phyloP scores from a whole-genome alignment of 2,888 invertebrate species.

The Hoplodrina ambigua region DNA sequence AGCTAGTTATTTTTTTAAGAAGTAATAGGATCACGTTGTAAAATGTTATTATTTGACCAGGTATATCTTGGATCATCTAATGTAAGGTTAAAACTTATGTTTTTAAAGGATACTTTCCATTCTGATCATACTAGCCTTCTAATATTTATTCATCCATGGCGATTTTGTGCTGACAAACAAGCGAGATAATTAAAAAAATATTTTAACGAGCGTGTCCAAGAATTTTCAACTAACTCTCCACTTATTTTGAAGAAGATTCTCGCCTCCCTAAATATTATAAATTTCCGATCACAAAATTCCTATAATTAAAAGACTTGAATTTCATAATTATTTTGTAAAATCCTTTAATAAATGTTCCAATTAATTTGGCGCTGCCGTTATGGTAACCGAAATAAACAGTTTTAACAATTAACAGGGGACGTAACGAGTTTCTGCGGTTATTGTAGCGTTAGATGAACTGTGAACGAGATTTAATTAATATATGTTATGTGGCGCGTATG shows the following conservation, averaged over 20 bases:
- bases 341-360: slow-evolving; percentile 39
- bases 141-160: background rate
- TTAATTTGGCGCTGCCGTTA: slow-evolving; percentile 33
- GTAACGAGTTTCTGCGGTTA: slow-evolving; percentile 57
- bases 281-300: slow-evolving; percentile 24
- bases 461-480: slow-evolving; percentile 60
- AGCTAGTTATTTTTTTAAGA: no score
- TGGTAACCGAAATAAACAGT: slow-evolving; percentile 54
- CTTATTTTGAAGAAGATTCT: slow-evolving; percentile 13
- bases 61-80: background rate
- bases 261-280: slow-evolving; percentile 1
- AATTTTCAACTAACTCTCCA: slow-evolving; percentile 9
- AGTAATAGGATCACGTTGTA: no score
- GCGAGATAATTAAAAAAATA: slow-evolving; percentile 6
- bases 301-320: slow-evolving; percentile 34
- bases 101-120: background rate
- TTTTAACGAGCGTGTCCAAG: slow-evolving; percentile 8
- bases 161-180: background rate
- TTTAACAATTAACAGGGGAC: slow-evolving; percentile 48
- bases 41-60: no score
- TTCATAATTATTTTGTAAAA: slow-evolving; percentile 49
- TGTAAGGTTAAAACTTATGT: no score
- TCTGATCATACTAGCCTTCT: background rate
- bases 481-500: slow-evolving; percentile 38
- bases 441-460: slow-evolving; percentile 57